phyloP scores from a whole-genome alignment of 2,888 invertebrate species.

The Perdita meconis region DNA sequence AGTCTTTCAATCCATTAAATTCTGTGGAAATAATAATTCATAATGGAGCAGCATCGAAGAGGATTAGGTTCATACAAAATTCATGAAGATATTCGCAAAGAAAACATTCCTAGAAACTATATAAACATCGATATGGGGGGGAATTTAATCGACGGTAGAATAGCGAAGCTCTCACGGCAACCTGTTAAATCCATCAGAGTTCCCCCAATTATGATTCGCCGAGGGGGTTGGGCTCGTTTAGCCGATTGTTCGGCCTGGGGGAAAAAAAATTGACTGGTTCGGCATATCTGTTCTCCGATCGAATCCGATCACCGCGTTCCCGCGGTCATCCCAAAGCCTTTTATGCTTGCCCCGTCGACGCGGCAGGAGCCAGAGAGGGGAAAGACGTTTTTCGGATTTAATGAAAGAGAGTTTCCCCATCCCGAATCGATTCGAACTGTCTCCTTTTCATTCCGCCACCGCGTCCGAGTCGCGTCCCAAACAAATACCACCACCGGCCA shows the following conservation, averaged over 20 bases:
- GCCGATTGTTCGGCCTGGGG: slow-evolving; percentile 13
- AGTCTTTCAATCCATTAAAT: no score
- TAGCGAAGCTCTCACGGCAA: not conserved
- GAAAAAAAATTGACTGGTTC: slow-evolving; percentile 15
- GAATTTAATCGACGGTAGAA: not conserved
- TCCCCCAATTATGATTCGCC: slow-evolving; percentile 19
- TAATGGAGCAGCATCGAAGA: no score
- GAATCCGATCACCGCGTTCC: slow-evolving; percentile 35
- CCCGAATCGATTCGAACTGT: slow-evolving; percentile 64
- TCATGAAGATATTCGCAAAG: no score
- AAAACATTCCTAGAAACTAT: no score
- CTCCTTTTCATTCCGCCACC: slow-evolving; percentile 62
- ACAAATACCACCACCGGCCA: slow-evolving; percentile 72
- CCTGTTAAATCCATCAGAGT: slow-evolving; percentile 19
- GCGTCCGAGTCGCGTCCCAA: slow-evolving; percentile 68
- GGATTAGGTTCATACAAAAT: no score
- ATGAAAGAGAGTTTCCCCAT: slow-evolving; percentile 60
- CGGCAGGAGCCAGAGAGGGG: not conserved
- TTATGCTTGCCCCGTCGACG: slow-evolving; percentile 26
- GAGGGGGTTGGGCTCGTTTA: slow-evolving; percentile 10
- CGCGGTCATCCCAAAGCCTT: slow-evolving; percentile 37
- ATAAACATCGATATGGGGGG: not conserved
- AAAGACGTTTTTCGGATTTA: slow-evolving; percentile 64
- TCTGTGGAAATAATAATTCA: no score
- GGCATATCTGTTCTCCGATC: slow-evolving; percentile 21